phyloP scores from a whole-genome alignment of 2,888 invertebrate genomes.

The Dolichopus griseipennis region DNA sequence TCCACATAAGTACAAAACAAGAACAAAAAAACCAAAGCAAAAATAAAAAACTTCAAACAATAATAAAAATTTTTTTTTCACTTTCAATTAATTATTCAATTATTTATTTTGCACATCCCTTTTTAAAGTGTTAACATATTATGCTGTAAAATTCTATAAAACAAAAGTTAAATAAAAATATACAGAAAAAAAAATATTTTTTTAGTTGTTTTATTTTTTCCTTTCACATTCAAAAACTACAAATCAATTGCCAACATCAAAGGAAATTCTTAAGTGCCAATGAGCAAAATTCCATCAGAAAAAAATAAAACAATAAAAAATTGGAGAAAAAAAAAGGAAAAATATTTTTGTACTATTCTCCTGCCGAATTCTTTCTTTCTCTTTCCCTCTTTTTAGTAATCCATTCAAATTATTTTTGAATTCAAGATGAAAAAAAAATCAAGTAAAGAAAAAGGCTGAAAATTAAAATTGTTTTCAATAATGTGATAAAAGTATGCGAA shows the following conservation, averaged over 20 bases:
- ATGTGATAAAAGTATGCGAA: too few relatives aligned
- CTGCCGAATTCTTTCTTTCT: too few relatives aligned
- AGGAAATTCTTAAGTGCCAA: slow-evolving; percentile 4
- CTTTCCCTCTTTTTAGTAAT: too few relatives aligned
- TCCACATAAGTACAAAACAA: neutral
- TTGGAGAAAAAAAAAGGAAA: too few relatives aligned
- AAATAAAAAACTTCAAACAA: too few relatives aligned
- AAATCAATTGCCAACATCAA: slow-evolving; percentile 1
- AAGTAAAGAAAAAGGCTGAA: too few relatives aligned
- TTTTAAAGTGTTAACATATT: neutral
- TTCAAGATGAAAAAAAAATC: too few relatives aligned
- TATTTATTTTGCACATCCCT: slow-evolving; percentile 2
- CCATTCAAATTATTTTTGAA: too few relatives aligned
- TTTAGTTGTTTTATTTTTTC: neutral
- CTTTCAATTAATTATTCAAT: slow-evolving; percentile 6
- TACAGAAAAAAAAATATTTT: neutral
- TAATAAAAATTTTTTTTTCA: neutral
- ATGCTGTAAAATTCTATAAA: neutral
- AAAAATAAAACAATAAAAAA: too few relatives aligned
- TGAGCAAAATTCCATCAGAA: neutral
- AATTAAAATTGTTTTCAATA: too few relatives aligned
- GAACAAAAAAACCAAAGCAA: too few relatives aligned
- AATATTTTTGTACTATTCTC: neutral
- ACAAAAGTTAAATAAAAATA: neutral
- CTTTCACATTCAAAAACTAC: neutral